phyloP scores from a whole-genome alignment of 2,797 vertebrate species.

The Scleropages formosus region DNA sequence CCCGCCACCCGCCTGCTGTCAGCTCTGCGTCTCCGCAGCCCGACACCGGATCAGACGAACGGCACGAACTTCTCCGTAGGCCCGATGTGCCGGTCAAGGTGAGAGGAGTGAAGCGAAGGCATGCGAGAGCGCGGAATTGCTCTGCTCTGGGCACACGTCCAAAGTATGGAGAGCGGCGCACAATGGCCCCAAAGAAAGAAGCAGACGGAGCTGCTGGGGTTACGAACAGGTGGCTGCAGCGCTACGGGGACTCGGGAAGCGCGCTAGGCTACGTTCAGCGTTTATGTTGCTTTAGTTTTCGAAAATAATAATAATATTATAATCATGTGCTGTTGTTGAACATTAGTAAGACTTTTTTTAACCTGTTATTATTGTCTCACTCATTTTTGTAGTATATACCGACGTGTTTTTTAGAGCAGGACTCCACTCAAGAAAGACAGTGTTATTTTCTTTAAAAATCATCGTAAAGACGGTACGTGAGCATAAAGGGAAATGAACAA shows the following conservation, averaged over 20 bases:
- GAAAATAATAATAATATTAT: too few relatives aligned
- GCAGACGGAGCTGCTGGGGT: neutral
- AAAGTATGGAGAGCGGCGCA: conserved; percentile 15
- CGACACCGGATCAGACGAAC: neutral
- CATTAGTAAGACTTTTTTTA: too few relatives aligned
- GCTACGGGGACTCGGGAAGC: conserved; percentile 17
- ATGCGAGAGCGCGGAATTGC: conserved; percentile 14
- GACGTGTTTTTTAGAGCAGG: too few relatives aligned
- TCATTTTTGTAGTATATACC: too few relatives aligned
- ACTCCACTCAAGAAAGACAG: neutral
- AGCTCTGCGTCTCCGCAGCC: neutral
- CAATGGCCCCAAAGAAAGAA: conserved; percentile 24
- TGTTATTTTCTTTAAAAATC: neutral
- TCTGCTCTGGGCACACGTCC: conserved; percentile 28
- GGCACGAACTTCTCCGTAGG: neutral
- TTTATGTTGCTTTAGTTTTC: too few relatives aligned
- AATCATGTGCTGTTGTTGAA: too few relatives aligned
- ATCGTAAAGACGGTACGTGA: neutral
- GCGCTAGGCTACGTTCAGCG: too few relatives aligned
- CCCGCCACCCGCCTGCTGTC: too few relatives aligned
- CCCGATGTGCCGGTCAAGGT: conserved; percentile 19
- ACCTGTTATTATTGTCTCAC: too few relatives aligned
- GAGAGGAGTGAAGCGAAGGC: conserved; percentile 1
- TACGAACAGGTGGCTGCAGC: conserved; percentile 28
- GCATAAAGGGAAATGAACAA: neutral